Percentiles rank a stretch among this genome's conserved stretches.
These are phyloP conservation scores for Tokudaia muenninki DNA, from an alignment of 2,797 vertebrate species.

Conservation along the genomic window DNA sequence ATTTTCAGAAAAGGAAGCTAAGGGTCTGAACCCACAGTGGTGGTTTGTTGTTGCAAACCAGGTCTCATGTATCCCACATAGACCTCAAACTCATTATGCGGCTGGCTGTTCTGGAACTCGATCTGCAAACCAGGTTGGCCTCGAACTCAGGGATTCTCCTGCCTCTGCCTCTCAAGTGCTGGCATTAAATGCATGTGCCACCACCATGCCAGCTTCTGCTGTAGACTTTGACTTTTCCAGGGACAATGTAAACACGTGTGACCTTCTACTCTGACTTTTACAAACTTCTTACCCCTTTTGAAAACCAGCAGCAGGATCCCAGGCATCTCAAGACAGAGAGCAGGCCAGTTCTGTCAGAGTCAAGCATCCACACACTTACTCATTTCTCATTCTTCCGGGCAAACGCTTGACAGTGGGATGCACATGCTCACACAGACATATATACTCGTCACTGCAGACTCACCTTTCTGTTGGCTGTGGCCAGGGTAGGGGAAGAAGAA, in stretches of 20 bases:
- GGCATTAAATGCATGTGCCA: rapidly evolving
- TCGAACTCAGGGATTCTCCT: background rate
- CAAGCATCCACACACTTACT: background rate
- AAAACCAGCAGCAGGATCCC: background rate
- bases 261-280: background rate
- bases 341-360: background rate
- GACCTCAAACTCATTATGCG: background rate
- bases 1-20: conserved; percentile 14
- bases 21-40: background rate
- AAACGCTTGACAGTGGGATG: background rate
- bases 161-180: background rate
- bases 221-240: background rate
- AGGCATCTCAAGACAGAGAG: background rate
- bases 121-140: background rate
- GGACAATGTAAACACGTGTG: background rate
- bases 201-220: rapidly evolving
- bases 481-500: background rate
- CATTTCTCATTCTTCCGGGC: background rate
- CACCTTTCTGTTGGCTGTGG: background rate
- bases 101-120: background rate
- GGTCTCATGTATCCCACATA: too few species aligned
- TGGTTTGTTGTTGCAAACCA: rapidly evolving
- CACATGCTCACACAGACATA: background rate
- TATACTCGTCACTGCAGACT: background rate
- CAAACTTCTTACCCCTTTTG: background rate